Evolutionary conservation across 2,888 invertebrate species (phyloP), one percentile per base, ranked within the genome.

Genomic region (Macrosiphum euphorbiae): DNA sequence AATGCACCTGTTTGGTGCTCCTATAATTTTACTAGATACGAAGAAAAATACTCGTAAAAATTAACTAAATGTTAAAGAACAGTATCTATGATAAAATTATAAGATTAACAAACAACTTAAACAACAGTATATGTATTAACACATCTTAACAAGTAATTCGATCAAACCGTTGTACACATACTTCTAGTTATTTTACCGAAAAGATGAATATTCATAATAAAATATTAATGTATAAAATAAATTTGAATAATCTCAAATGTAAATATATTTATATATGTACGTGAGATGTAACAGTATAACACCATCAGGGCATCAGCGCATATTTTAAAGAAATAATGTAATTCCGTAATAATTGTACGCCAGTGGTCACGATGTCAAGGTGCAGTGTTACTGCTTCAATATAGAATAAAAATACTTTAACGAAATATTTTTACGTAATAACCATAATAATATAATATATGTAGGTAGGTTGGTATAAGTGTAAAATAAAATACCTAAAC

Each of bases 401-500:
- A 58, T 61, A 26, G 35, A 50, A 78, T 78, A 52, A 35, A 88
- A 35, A 35, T 88, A 50, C 11, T 35, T 47, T 11, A 47, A 50
- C 67, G 78, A 90, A 78, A 50, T 26, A 78, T 28, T 47, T 47
- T 78, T 35, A 78, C 50, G 47, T 50, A 50, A 90, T 90, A n/a
- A 50, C 50, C 24, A n/a, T 90, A 50, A 67, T 41, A 47, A 78
- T 78, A 47, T 78, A n/a, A 35, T 67, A 78, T 78, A 78, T 78
- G 35, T 78, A 67, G n/a, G 67, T 78, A 78, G 35, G 35, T 78
- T n/a, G n/a, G 67, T 78, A 78, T 78, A 78, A 2, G 78, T 20
- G 78, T 78, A 35, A 78, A 78, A 78, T 35, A 78, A 78, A 78
- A 78, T 20, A 24, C 24, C 24, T 50, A 50, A 78, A 78, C 35